Evolutionary conservation across 2,797 vertebrate genomes (phyloP).

Genomic region (Macroramphosus scolopax): DNA sequence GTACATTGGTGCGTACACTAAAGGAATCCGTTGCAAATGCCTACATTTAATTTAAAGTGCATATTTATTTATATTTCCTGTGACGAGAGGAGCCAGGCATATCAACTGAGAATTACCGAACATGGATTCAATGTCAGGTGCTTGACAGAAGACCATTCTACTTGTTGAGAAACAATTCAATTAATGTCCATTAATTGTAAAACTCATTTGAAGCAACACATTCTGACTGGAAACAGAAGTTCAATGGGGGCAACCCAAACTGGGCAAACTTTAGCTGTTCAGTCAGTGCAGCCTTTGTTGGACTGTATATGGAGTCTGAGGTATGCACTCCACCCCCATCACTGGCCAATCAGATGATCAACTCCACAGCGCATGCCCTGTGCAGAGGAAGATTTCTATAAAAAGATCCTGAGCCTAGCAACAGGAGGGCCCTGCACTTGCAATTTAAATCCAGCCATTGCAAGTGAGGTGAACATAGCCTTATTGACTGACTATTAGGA

Average conservation of each 20-base stretch:
- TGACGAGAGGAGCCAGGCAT: too few species aligned
- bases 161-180: neutral
- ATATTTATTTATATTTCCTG: too few species aligned
- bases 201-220: neutral
- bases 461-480: constrained; percentile 9
- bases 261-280: constrained; percentile 20
- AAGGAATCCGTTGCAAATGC: too few species aligned
- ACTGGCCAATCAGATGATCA: constrained; percentile 55
- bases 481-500: constrained; percentile 6
- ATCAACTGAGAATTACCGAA: too few species aligned
- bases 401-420: constrained; percentile 70
- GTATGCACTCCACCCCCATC: constrained; percentile 60
- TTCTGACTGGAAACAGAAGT: neutral
- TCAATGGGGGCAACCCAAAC: constrained; percentile 12
- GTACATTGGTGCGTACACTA: too few species aligned
- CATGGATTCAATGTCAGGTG: neutral
- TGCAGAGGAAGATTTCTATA: constrained; percentile 66
- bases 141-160: too few species aligned
- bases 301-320: constrained; percentile 30
- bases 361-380: constrained; percentile 47
- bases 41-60: too few species aligned
- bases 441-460: constrained; percentile 2
- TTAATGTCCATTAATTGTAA: neutral
- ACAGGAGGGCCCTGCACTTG: constrained; percentile 40
- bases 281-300: constrained; percentile 39